Evolutionary conservation across 2,888 invertebrate genomes (phyloP).

Genomic region (Hanleya hanleyi): DNA sequence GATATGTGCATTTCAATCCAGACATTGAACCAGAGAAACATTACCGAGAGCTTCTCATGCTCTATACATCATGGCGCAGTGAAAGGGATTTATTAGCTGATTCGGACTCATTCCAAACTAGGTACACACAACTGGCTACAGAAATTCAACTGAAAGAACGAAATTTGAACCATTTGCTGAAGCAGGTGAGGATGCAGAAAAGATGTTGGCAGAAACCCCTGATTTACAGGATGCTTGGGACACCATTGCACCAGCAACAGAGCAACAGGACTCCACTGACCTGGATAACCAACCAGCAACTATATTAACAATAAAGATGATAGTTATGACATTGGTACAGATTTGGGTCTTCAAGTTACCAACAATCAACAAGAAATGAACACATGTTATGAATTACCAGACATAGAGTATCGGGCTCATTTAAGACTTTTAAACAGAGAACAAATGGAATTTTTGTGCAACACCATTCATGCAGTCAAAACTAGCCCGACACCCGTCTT

Average conservation of each 20-base stretch:
- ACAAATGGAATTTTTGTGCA: constrained; percentile 38
- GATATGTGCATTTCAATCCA: constrained; percentile 41
- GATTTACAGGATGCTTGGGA: constrained; percentile 29
- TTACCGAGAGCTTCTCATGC: constrained; percentile 54
- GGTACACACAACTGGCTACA: constrained; percentile 15
- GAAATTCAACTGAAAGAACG: constrained; percentile 20
- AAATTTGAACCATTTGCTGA: constrained; percentile 28
- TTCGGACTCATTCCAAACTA: constrained; percentile 14
- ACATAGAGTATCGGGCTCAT: constrained; percentile 32
- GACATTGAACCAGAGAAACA: constrained; percentile 46
- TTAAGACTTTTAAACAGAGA: constrained; percentile 34
- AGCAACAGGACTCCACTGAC: constrained; percentile 29
- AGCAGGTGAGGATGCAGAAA: constrained; percentile 27
- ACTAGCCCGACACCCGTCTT: constrained; percentile 29
- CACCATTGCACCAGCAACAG: constrained; percentile 32
- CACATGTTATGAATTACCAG: constrained; percentile 27
- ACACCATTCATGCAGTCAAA: constrained; percentile 34
- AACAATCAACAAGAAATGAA: not conserved
- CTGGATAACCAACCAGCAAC: not conserved
- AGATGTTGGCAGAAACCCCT: constrained; percentile 17
- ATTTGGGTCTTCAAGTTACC: not conserved
- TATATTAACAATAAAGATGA: constrained; percentile 16
- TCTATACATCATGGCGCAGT: constrained; percentile 60
- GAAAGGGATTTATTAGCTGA: constrained; percentile 38
- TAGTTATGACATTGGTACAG: not conserved